Percentiles rank a stretch among this genome's conserved stretches.
Evolutionary conservation across 37 sponge, comb jelly and placozoan species (phyloP).

Genomic region (Corticium candelabrum): DNA sequence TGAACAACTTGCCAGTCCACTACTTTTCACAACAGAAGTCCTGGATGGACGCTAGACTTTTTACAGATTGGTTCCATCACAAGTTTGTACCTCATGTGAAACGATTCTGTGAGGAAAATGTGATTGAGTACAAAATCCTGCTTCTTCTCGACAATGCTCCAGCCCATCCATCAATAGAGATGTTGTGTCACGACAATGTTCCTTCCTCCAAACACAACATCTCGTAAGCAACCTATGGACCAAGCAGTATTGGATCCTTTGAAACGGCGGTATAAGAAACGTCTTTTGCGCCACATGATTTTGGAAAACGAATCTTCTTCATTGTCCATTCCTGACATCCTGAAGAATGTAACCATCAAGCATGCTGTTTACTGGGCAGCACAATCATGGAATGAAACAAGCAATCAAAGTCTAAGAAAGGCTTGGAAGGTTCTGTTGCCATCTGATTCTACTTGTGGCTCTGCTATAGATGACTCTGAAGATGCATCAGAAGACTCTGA

Average conservation of each 20-base stretch:
- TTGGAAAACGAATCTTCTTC: background rate
- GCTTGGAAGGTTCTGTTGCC: slow-evolving; percentile 28
- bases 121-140: background rate
- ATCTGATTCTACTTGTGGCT: background rate
- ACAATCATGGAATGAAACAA: slow-evolving; percentile 26
- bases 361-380: slow-evolving; percentile 31
- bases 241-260: slow-evolving; percentile 30
- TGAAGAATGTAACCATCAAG: slow-evolving; percentile 26
- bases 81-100: slow-evolving; percentile 2
- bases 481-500: background rate
- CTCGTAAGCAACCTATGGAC: slow-evolving; percentile 5
- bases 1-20: slow-evolving; percentile 7
- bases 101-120: background rate
- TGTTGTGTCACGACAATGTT: too few species aligned
- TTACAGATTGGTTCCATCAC: slow-evolving; percentile 11
- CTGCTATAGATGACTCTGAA: background rate
- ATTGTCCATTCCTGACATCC: slow-evolving; percentile 26
- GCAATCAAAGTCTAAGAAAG: slow-evolving; percentile 1
- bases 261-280: slow-evolving; percentile 7
- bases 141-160: too few species aligned
- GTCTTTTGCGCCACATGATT: background rate
- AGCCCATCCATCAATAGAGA: too few species aligned
- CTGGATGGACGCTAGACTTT: slow-evolving; percentile 7
- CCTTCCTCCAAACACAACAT: too few species aligned
- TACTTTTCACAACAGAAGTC: background rate